These are phyloP conservation scores for Euthynnus affinis DNA, from an alignment of 2,797 vertebrate species.

Conservation along the genomic window DNA sequence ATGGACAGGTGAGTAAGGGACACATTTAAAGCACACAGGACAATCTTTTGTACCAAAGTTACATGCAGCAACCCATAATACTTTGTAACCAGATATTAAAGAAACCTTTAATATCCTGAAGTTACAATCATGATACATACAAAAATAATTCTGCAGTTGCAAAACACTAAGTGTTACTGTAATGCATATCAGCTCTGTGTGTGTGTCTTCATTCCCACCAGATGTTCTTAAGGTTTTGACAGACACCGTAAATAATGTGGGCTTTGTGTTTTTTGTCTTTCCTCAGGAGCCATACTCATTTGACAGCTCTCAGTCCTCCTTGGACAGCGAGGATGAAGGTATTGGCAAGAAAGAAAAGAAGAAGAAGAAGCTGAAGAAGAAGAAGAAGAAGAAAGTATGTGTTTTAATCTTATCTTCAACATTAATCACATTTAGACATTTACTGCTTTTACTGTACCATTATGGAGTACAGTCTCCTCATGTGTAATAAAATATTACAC, in stretches of 20 bases:
- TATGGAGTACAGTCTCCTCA: background rate
- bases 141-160: background rate
- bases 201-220: background rate
- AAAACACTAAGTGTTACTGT: background rate
- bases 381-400: constrained; percentile 76
- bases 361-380: constrained; percentile 67
- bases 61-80: background rate
- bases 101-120: background rate
- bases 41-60: background rate
- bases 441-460: too few species aligned
- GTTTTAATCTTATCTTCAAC: background rate
- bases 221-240: background rate
- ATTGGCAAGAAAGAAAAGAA: constrained; percentile 68
- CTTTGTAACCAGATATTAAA: background rate
- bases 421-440: too few species aligned
- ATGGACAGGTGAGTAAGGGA: constrained; percentile 48
- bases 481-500: background rate
- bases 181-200: background rate
- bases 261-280: constrained; percentile 2
- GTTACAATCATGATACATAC: background rate
- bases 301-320: constrained; percentile 68
- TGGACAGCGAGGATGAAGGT: constrained; percentile 75
- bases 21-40: background rate
- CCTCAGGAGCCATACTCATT: constrained; percentile 45
- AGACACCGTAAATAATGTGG: background rate